Conservation (phyloP, 2,797 vertebrate species). For the Urophycis tenuis region DNA sequence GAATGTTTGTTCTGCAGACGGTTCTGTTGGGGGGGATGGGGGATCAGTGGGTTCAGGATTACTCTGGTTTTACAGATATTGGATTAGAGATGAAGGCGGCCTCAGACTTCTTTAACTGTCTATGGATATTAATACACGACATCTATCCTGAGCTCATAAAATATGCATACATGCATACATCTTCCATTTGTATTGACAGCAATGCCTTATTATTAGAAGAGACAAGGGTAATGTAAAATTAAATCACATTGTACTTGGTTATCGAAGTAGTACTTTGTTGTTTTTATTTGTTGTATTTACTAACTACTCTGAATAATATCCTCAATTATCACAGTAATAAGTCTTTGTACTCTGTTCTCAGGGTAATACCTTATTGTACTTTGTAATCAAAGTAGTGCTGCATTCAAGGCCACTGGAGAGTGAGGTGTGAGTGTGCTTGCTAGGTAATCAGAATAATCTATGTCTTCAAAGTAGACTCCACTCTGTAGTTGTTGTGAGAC, state of each 20-base stretch:
- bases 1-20: not conserved
- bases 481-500: no score
- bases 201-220: not conserved
- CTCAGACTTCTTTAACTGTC: not conserved
- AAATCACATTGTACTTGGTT: not conserved
- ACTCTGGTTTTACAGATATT: not conserved
- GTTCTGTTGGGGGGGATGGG: not conserved
- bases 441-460: no score
- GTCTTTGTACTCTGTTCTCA: not conserved
- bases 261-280: not conserved
- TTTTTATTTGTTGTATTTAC: no score
- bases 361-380: not conserved
- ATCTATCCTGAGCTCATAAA: not conserved
- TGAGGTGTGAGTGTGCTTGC: no score
- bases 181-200: not conserved
- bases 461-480: no score
- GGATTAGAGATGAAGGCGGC: constrained; percentile 4
- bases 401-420: constrained; percentile 18
- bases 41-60: not conserved
- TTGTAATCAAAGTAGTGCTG: no score
- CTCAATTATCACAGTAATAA: not conserved
- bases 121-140: not conserved
- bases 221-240: not conserved
- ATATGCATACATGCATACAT: constrained; percentile 1
- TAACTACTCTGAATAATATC: not conserved